Evolutionary conservation across 2,797 vertebrate species (phyloP), one percentile per base, ranked within the genome.

Genomic region (Pelochelys cantorii): DNA sequence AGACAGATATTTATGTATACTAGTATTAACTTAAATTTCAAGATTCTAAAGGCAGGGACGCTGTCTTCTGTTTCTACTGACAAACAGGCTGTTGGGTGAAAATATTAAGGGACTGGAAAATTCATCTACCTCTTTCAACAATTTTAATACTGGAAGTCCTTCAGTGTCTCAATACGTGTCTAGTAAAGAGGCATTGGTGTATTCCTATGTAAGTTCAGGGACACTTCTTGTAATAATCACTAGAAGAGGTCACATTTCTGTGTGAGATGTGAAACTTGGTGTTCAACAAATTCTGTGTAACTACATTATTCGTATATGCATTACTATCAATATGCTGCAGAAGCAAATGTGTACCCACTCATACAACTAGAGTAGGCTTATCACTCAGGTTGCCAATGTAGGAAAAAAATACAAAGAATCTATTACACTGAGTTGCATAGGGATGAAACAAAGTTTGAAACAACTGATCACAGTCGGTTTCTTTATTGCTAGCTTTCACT

Each of bases 81-180:
- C 14, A 7, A 52, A 78, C 10, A 59, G 14, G 15, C 7, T 17
- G 18, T 71, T 71, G n/a, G 8, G 65, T 34, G 23, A 78, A 60
- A 59, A 42, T 6, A 15, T 52, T 53, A 34, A 23, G 25, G 42
- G 56, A 27, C 37, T 52, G 23, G n/a, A 23, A 71, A 71, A 71
- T 34, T 34, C 68, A 37, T 71, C 37, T 77, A 3, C 29, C 57
- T 53, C 10, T 57, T n/a, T 3, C 8, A 15, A 25, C 23, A 37
- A 25, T 57, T 59, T 85, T 60, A 77, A 57, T 27, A 23, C 25
- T 42, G 27, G 11, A 42, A 20, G 7, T 34, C 65, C 84, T 27
- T 20, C 20, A 7, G 7, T 59, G 74, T 60, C 48, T 34, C 17
- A 56, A n/a, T 18, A 14, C 0, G 0, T 52, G 59, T 79, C 59